Evolutionary conservation across 2,113 vertebrate species (phyloP).

Genomic region (Ceratotherium simum): DNA sequence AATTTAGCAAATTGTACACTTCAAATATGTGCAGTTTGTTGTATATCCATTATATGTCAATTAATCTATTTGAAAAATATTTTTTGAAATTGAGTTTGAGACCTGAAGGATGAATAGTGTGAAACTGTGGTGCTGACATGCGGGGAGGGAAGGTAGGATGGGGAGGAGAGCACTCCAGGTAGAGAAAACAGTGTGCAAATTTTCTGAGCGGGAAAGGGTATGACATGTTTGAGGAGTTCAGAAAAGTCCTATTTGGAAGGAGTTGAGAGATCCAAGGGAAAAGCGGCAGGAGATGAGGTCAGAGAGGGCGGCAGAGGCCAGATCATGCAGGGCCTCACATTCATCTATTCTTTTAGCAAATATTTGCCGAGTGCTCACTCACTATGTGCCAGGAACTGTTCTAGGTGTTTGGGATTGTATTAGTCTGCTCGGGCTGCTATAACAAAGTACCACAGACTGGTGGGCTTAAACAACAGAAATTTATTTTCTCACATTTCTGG

Average conservation of each 20-base stretch:
- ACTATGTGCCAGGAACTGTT: not conserved
- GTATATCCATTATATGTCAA: not conserved
- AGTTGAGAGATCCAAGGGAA: constrained; percentile 46
- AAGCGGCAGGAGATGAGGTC: not conserved
- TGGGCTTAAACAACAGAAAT: not conserved
- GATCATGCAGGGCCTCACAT: not conserved
- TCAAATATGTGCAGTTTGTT: not conserved
- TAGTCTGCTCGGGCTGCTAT: not conserved
- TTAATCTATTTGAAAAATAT: not conserved
- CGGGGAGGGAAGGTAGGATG: not conserved
- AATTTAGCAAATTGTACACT: not conserved
- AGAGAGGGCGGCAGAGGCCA: not conserved
- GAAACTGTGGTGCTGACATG: not conserved
- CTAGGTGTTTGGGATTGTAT: not conserved
- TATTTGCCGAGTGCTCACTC: not conserved
- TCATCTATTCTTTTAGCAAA: constrained; percentile 33
- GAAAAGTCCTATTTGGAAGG: not conserved
- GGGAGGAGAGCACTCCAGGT: not conserved
- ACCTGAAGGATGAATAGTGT: not conserved
- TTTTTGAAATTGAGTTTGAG: not conserved
- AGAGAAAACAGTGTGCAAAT: not conserved
- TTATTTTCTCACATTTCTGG: not conserved
- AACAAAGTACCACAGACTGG: not conserved
- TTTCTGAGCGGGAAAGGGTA: not conserved
- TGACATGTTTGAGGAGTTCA: not conserved